Base-by-base conservation (phyloP, 2,113 vertebrate species). In the Pelodiscus sinensis region DNA sequence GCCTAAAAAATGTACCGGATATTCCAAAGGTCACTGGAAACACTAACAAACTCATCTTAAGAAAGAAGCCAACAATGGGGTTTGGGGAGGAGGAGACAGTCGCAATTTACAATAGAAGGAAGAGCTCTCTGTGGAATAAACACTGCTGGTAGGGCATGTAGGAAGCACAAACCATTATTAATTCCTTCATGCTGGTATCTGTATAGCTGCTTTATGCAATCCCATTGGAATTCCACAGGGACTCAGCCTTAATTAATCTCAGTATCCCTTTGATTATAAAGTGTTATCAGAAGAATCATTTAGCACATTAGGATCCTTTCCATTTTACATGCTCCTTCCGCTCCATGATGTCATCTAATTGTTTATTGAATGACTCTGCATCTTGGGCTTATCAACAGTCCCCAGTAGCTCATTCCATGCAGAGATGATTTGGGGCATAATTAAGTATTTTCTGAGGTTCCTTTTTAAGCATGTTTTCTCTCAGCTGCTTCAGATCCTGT, bases 21-120 rank as follows among this genome's bases (percentile, higher is more conserved):
- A 85, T 92, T 92, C 82, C 86, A 90, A 92, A 88, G 93, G 81
- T 84, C 18, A 82, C 38, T 89, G 65, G 90, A 93, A 86, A 57
- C 94, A 94, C 90, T 65, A 93, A 91, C 78, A 96, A 95, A 51
- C 86, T 96, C 80, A 88, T 89, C 84, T 92, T 88, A 55, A 88
- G 90, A 96, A 71, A 3, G 0, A 58, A 88, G 86, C 80, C 91
- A 94, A 90, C 91, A 29, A 80, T 5, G 83, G 90, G 60, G 73
- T 58, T 93, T 82, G 38, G 92, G 31, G 50, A 95, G 73, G 57
- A 55, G 83, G 90, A 79, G 24, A 50, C 65, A 80, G 55, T 35
- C 85, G 38, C 88, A 86, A 94, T 10, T 77, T 0, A 0, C 16
- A 92, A 31, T 19, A 79, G 50, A 14, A 91, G 50, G 65, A 87